These are phyloP conservation scores for Epinotia demarniana DNA, from an alignment of 2,888 invertebrate genomes.

Conservation along the genomic window DNA sequence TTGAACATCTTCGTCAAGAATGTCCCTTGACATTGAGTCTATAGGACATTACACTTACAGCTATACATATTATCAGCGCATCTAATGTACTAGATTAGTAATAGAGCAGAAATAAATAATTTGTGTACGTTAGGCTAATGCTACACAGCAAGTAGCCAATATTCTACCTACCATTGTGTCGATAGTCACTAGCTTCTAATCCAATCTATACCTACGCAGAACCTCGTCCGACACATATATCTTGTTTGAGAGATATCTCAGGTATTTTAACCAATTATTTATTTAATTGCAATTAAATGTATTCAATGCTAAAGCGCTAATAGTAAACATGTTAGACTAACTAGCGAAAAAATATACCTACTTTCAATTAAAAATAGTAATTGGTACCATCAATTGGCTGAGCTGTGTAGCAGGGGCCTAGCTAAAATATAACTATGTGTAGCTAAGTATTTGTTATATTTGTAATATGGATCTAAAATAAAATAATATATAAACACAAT, in stretches of 20 bases:
- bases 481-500: neutral
- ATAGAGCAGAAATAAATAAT: neutral
- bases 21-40: too few relatives aligned
- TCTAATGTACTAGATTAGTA: neutral
- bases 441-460: slow-evolving; percentile 30
- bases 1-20: too few relatives aligned
- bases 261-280: too few relatives aligned
- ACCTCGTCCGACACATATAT: neutral
- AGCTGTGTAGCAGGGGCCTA: slow-evolving; percentile 9
- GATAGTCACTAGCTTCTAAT: neutral
- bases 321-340: neutral
- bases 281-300: neutral
- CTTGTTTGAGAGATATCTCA: too few relatives aligned
- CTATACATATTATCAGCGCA: neutral
- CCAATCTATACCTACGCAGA: neutral
- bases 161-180: neutral
- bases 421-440: neutral
- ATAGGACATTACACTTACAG: neutral
- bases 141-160: neutral
- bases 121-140: neutral
- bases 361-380: too few relatives aligned
- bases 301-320: neutral
- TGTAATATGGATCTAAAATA: slow-evolving; percentile 23
- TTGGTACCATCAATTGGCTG: neutral
- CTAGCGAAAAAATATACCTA: too few relatives aligned